Percentiles rank a stretch among this genome's conserved stretches.
Evolutionary conservation across 2,888 invertebrate species (phyloP).

Genomic region (Chalcosyrphus nemorum): DNA sequence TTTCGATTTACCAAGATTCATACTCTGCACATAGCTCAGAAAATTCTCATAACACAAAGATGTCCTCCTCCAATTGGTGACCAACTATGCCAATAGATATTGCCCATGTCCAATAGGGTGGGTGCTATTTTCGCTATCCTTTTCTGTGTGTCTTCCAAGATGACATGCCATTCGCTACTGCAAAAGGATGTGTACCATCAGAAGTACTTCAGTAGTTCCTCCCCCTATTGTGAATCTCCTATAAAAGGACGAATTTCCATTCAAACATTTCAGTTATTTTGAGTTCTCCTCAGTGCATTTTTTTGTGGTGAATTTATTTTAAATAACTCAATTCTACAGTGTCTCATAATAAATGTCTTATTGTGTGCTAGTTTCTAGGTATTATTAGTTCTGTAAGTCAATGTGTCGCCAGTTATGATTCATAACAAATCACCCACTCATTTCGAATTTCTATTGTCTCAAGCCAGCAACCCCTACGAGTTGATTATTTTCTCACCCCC

Average conservation of each 20-base stretch:
- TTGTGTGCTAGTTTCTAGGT: not conserved
- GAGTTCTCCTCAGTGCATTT: conserved; percentile 17
- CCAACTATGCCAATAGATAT: not conserved
- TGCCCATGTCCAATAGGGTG: conserved; percentile 30
- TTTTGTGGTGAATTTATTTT: not conserved
- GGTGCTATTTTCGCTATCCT: conserved; percentile 21
- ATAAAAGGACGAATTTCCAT: conserved; percentile 30
- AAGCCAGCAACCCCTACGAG: not conserved
- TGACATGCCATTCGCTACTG: not conserved
- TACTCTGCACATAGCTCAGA: no score
- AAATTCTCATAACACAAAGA: not conserved
- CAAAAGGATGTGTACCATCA: not conserved
- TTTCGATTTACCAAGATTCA: no score
- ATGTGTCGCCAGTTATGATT: not conserved
- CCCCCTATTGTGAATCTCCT: not conserved
- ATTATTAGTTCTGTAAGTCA: not conserved
- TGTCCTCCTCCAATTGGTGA: conserved; percentile 28
- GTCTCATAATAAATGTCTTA: not conserved
- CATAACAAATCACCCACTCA: not conserved
- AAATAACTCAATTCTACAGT: not conserved
- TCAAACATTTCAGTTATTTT: conserved; percentile 35
- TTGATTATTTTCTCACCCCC: not conserved
- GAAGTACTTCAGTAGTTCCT: not conserved
- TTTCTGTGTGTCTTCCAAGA: not conserved
- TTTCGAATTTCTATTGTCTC: not conserved